Percentiles rank a stretch among this genome's conserved stretches.
These are phyloP conservation scores for Pachypeltis micranthus DNA, from an alignment of 1,140 invertebrate species.

Conservation along the genomic window DNA sequence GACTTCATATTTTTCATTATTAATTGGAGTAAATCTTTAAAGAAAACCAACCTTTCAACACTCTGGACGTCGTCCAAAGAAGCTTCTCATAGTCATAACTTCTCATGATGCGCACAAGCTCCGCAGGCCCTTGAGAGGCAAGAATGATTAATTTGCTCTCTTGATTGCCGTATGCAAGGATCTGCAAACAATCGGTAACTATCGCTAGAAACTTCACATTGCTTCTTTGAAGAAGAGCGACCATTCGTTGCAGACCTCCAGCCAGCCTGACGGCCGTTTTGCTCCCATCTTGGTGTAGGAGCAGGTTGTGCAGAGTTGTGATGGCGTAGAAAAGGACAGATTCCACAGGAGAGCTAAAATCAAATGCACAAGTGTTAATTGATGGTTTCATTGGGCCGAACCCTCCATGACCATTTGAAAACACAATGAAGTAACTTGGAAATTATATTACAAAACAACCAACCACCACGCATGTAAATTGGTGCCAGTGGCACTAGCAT, in stretches of 20 bases:
- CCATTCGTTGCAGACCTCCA: constrained; percentile 96
- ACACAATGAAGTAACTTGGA: neutral
- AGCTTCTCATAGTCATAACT: constrained; percentile 96
- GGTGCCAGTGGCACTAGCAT: too few relatives aligned
- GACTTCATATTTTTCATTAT: constrained; percentile 27
- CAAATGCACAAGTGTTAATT: neutral
- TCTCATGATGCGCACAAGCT: constrained; percentile 92
- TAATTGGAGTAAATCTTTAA: neutral
- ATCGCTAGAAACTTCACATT: constrained; percentile 96
- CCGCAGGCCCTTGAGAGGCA: constrained; percentile 89
- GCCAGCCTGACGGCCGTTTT: constrained; percentile 94
- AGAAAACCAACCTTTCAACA: constrained; percentile 64
- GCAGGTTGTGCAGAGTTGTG: constrained; percentile 92
- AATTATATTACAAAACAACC: neutral
- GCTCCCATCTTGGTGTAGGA: constrained; percentile 93
- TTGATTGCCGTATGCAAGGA: constrained; percentile 94
- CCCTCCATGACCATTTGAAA: neutral
- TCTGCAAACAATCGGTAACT: constrained; percentile 97
- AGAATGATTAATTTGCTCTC: constrained; percentile 96
- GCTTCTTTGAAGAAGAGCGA: constrained; percentile 84
- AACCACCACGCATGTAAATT: too few relatives aligned
- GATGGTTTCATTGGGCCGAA: neutral
- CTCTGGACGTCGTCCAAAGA: constrained; percentile 93
- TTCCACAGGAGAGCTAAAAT: constrained; percentile 72
- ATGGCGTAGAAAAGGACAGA: constrained; percentile 96